Conservation (phyloP, 2,797 vertebrate species). For the Liparis tanakae region DNA sequence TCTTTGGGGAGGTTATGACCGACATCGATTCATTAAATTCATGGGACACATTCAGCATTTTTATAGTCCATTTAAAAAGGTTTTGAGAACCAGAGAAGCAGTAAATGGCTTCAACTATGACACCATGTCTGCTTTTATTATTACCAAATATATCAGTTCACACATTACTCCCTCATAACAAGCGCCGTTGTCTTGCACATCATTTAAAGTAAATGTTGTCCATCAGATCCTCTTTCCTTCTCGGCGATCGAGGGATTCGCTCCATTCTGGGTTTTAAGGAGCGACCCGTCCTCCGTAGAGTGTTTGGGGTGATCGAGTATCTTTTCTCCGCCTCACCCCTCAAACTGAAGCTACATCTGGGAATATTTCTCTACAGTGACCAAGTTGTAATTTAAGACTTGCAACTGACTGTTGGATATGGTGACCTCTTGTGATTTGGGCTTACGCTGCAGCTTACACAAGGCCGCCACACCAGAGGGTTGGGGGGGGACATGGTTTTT, state of each 20-base stretch:
- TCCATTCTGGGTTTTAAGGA: slow-evolving; percentile 36
- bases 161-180: slow-evolving; percentile 57
- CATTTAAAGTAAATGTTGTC: slow-evolving; percentile 37
- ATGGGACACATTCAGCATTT: slow-evolving; percentile 63
- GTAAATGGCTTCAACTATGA: slow-evolving; percentile 67
- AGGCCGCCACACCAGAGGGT: slow-evolving; percentile 57
- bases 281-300: slow-evolving; percentile 35
- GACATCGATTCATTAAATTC: slow-evolving; percentile 67
- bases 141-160: slow-evolving; percentile 69
- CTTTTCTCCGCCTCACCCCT: slow-evolving; percentile 45
- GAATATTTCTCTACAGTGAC: slow-evolving; percentile 66
- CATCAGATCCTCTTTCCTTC: slow-evolving; percentile 38
- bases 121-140: slow-evolving; percentile 76
- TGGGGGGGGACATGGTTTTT: slow-evolving; percentile 58
- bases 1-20: slow-evolving; percentile 73
- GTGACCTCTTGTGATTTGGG: slow-evolving; percentile 71
- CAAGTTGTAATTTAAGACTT: slow-evolving; percentile 68
- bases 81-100: slow-evolving; percentile 59
- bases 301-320: slow-evolving; percentile 54
- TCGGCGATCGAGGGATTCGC: slow-evolving; percentile 48
- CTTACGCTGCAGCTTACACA: slow-evolving; percentile 68
- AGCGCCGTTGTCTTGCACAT: slow-evolving; percentile 48
- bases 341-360: slow-evolving; percentile 65
- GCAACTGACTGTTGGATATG: slow-evolving; percentile 60
- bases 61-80: slow-evolving; percentile 61